Percentiles rank a stretch among this genome's conserved stretches.
Conservation (phyloP, 2,888 invertebrate species). For the Neoaliturus tenellus region DNA sequence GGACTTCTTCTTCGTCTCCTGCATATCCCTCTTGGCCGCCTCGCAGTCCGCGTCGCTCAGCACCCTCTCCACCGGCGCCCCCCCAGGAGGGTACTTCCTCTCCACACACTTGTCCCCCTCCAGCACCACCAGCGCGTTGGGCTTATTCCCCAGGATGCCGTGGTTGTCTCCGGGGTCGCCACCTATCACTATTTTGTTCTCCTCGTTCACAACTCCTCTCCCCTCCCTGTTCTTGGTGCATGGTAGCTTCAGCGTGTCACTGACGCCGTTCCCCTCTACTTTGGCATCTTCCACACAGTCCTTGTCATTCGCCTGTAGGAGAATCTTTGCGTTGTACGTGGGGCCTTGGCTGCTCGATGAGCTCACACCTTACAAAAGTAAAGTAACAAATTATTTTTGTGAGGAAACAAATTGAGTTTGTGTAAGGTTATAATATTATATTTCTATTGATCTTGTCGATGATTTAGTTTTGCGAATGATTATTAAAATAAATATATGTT, state of each 20-base stretch:
- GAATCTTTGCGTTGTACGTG: neutral
- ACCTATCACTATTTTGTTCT: neutral
- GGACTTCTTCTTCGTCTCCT: neutral
- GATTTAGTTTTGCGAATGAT: no score
- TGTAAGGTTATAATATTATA: no score
- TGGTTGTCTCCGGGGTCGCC: neutral
- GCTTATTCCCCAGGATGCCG: neutral
- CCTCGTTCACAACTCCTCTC: neutral
- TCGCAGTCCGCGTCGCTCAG: neutral
- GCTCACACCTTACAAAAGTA: slow-evolving; percentile 1
- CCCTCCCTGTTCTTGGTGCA: neutral
- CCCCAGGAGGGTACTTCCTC: neutral
- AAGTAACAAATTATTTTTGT: no score
- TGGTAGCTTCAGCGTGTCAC: neutral
- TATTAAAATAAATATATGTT: no score
- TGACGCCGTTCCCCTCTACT: neutral
- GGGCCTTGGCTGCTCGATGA: neutral
- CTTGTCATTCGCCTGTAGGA: neutral
- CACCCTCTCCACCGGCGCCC: neutral
- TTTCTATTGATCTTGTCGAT: no score
- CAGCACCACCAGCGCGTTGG: neutral
- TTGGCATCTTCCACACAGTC: neutral
- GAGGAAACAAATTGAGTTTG: no score
- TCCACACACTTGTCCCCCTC: neutral
- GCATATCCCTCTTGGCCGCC: neutral